Base-by-base conservation (phyloP, 1,140 invertebrate genomes). In the Gonatopus flavifemur region DNA sequence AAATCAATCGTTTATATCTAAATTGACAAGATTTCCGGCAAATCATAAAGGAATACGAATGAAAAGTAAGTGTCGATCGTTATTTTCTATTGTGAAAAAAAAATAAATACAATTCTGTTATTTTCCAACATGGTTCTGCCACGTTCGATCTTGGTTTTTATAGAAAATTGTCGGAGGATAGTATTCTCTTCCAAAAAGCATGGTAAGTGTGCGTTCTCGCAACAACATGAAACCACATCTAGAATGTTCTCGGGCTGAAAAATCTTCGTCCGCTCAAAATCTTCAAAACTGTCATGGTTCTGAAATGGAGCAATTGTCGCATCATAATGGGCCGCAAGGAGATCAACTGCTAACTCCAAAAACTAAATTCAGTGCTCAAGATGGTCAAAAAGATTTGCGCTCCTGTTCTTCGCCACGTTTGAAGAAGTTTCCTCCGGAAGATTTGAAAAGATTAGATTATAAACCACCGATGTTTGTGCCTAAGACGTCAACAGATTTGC, bases 341-440 rank as follows among this genome's bases (percentile, higher is more conserved):
- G 41, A 44, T 3, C 42, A 47, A 3, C 16, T 32, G 16, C 25
- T 18, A n/a, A 3, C 38, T 3, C 57, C 59, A 3, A 69, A 69
- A 55, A 68, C 53, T 0, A 52, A 53, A 36, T 62, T 66, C 13
- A 59, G 2, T 12, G 36, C 43, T 19, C 49, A 41, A 3, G 59
- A 67, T 10, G 55, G 41, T 37, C 54, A 33, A 3, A 44, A 36
- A 8, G 61, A 62, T 4, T 2, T 19, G 7, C 38, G 19, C 4
- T 37, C 50, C 6, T 43, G 5, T 33, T 57, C 45, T 4, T 63
- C 61, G 3, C 49, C 69, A 7, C 50, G 69, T 22, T 32, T 70
- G 1, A 70, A 70, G 22, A 57, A 30, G 25, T 70, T 70, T 30
- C 68, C 68, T 0, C 55, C 58, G 0, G 69, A 69, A 36, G 57